Percentiles rank a stretch among this genome's conserved stretches.
Conservation (phyloP, 2,888 invertebrate genomes). For the Netelia inedita region DNA sequence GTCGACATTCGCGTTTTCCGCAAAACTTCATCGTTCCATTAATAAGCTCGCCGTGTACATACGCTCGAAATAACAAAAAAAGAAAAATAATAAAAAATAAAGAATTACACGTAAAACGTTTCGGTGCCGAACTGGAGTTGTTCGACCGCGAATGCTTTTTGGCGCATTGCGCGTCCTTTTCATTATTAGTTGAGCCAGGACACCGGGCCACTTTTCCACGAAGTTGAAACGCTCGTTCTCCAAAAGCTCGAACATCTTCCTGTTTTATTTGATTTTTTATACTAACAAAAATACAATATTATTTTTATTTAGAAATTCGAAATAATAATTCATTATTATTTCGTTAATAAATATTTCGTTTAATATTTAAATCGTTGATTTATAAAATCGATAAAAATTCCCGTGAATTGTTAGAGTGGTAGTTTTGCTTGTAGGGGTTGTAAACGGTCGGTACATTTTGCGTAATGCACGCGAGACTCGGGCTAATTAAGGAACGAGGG, state of each 20-base stretch:
- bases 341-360: too few species aligned
- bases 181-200: slow-evolving; percentile 8
- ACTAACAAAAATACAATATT: not conserved
- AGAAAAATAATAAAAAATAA: not conserved
- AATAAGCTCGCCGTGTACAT: slow-evolving; percentile 17
- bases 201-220: not conserved
- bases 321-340: too few species aligned
- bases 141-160: slow-evolving; percentile 5
- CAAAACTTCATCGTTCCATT: slow-evolving; percentile 30
- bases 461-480: not conserved
- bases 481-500: slow-evolving; percentile 38
- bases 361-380: too few species aligned
- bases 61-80: slow-evolving; percentile 35
- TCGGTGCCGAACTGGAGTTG: not conserved
- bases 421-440: slow-evolving; percentile 19
- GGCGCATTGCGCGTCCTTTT: not conserved
- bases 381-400: not conserved
- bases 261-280: not conserved
- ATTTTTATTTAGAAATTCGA: too few species aligned
- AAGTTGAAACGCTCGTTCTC: not conserved
- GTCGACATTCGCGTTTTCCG: slow-evolving; percentile 11
- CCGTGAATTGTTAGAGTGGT: slow-evolving; percentile 29
- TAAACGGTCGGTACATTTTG: slow-evolving; percentile 6
- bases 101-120: not conserved
- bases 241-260: not conserved